Evolutionary conservation across 2,888 invertebrate species (phyloP), one percentile per base, ranked within the genome.

Genomic region (Cryptophagus acutangulus): DNA sequence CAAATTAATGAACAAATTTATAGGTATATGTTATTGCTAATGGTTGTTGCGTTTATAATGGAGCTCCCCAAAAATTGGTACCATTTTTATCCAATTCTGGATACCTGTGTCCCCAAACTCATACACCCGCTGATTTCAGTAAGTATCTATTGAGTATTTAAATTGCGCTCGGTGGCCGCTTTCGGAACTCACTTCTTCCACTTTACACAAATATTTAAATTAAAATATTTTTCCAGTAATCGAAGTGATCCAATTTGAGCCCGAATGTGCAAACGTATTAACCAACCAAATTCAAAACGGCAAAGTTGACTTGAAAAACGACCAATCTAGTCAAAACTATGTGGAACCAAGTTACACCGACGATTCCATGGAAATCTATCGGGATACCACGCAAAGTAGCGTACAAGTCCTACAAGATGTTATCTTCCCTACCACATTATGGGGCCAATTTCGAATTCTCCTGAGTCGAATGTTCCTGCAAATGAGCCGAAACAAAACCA

Each of bases 51-150:
- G 72, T 81, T 24, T 83, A 79, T 52, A 76, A 84, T 67, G 88
- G 88, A 10, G 73, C 78, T 1, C 77, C 83, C 0, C 69, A 72
- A 9, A 74, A 78, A n/a, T 68, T 88, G 2, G 78, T 88, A 1
- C 82, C 85, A 1, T 86, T 78, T 63, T 69, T 87, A 43, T 66
- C 76, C 1, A 74, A 76, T 37, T 72, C 78, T 17, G 81, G 79
- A 8, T 74, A 82, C 44, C 66, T 78, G 2, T 88, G 88, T 61
- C 87, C 87, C 2, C 75, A 78, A 9, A 84, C 84, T 17, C 81
- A 87, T 67, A 88, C 87, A 58, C 87, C 87, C 0, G 85, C 87
- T 1, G 88, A 88, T 67, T 87, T 80, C 36, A 59, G 69, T 69
- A 58, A 60, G 63, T 50, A 30, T 33, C 10, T 12, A 3, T 25